Evolutionary conservation across 2,888 invertebrate genomes (phyloP).

Genomic region (Drosophila monieri): DNA sequence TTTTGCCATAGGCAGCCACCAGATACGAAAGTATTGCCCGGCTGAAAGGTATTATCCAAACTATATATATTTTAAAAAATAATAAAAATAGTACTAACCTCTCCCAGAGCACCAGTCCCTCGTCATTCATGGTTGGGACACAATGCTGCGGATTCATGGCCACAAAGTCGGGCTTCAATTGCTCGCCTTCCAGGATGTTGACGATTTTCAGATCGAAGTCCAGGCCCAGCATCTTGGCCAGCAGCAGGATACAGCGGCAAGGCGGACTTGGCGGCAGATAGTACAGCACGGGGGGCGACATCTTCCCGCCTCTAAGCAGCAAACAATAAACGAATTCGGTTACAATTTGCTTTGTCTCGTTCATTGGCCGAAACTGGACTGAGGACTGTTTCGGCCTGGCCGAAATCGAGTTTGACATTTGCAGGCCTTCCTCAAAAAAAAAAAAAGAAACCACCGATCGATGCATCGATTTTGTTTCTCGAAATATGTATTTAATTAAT

Average conservation of each 20-base stretch:
- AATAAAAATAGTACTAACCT: slow-evolving; percentile 71
- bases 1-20: slow-evolving; percentile 86
- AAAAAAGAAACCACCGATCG: slow-evolving; percentile 27
- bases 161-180: slow-evolving; percentile 86
- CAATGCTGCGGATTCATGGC: slow-evolving; percentile 86
- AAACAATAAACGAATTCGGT: slow-evolving; percentile 84
- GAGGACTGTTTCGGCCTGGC: slow-evolving; percentile 22
- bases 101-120: slow-evolving; percentile 85
- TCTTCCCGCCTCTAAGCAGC: slow-evolving; percentile 83
- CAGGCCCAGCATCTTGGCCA: slow-evolving; percentile 86
- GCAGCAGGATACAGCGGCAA: slow-evolving; percentile 86
- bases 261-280: slow-evolving; percentile 86
- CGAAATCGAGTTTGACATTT: slow-evolving; percentile 4
- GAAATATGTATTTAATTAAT: slow-evolving; percentile 56
- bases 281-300: slow-evolving; percentile 85
- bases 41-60: slow-evolving; percentile 53
- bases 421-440: slow-evolving; percentile 13
- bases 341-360: slow-evolving; percentile 82
- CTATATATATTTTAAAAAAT: background rate
- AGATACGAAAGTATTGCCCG: slow-evolving; percentile 86
- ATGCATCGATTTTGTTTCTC: slow-evolving; percentile 65
- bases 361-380: slow-evolving; percentile 48
- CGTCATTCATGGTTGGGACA: slow-evolving; percentile 86
- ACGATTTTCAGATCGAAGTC: slow-evolving; percentile 86
- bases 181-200: slow-evolving; percentile 86